phyloP scores from a whole-genome alignment of 2,888 invertebrate species.

The Mycogona germanica region DNA sequence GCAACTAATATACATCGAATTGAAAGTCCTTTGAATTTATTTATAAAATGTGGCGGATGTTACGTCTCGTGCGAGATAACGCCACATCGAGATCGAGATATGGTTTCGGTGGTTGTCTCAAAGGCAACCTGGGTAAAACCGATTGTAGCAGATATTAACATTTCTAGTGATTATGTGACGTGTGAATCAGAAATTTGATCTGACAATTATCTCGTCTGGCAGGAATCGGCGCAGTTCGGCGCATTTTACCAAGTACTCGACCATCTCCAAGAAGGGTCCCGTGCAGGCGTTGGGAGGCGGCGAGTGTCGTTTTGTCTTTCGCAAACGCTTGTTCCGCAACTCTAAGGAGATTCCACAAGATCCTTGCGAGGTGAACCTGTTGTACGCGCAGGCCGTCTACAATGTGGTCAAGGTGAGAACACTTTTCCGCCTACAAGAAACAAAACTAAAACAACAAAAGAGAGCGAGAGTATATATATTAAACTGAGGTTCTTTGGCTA shows the following conservation, averaged over 20 bases:
- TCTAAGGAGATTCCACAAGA: constrained; percentile 84
- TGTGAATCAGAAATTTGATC: constrained; percentile 3
- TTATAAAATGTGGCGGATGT: too few relatives aligned
- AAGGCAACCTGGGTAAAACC: too few relatives aligned
- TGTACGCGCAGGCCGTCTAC: constrained; percentile 91
- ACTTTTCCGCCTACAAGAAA: background rate
- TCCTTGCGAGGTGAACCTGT: constrained; percentile 83
- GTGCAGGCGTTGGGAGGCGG: constrained; percentile 59
- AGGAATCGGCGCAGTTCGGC: constrained; percentile 25
- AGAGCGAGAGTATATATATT: too few relatives aligned
- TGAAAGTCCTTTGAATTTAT: too few relatives aligned
- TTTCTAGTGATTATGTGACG: too few relatives aligned
- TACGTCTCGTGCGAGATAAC: too few relatives aligned
- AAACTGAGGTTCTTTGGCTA: too few relatives aligned
- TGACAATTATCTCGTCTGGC: background rate
- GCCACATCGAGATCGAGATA: too few relatives aligned
- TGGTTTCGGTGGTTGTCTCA: too few relatives aligned
- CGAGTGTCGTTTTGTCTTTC: constrained; percentile 84
- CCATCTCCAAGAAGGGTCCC: constrained; percentile 24
- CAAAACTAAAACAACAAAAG: background rate
- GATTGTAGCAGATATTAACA: too few relatives aligned
- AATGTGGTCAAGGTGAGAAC: constrained; percentile 76
- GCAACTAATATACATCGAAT: too few relatives aligned
- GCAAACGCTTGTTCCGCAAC: constrained; percentile 74
- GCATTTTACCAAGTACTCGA: constrained; percentile 26